A percentile compares a stretch with the other conserved stretches of the same genome.
These are phyloP conservation scores for Sebastes kiyomatsui DNA, from an alignment of 2,797 vertebrate species.

Conservation along the genomic window DNA sequence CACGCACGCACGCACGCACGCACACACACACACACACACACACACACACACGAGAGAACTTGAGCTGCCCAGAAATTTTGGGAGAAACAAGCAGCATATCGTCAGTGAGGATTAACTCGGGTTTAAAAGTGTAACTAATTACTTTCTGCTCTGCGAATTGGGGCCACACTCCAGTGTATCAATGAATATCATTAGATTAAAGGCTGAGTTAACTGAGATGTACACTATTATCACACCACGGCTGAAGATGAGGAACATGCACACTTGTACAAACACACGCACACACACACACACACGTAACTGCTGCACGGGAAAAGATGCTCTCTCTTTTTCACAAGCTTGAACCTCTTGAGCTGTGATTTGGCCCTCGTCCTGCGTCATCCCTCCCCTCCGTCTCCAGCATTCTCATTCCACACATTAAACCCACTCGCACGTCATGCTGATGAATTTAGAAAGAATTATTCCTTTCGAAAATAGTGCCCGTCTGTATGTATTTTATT, in stretches of 20 bases:
- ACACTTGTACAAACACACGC: not conserved
- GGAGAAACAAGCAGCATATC: constrained; percentile 52
- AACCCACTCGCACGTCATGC: not conserved
- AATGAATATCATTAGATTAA: constrained; percentile 68
- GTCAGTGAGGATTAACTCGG: constrained; percentile 58
- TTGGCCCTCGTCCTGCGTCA: not conserved
- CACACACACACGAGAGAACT: not conserved
- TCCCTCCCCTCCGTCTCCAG: not conserved
- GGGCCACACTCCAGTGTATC: constrained; percentile 54
- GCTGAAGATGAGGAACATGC: constrained; percentile 7
- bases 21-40: not conserved
- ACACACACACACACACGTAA: not conserved
- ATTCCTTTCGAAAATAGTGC: not conserved
- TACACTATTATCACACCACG: constrained; percentile 14
- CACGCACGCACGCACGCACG: not conserved
- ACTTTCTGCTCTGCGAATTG: constrained; percentile 60
- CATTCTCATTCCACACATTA: not conserved
- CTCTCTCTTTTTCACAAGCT: not conserved
- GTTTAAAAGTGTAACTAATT: constrained; percentile 72
- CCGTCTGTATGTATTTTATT: not conserved
- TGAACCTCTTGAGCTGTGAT: not conserved
- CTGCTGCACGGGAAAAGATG: not conserved
- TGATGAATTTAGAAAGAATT: not conserved
- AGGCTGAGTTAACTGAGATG: constrained; percentile 51
- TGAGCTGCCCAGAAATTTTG: constrained; percentile 44